These are phyloP conservation scores for Xestia c-nigrum DNA, from an alignment of 2,888 invertebrate species.

Conservation along the genomic window DNA sequence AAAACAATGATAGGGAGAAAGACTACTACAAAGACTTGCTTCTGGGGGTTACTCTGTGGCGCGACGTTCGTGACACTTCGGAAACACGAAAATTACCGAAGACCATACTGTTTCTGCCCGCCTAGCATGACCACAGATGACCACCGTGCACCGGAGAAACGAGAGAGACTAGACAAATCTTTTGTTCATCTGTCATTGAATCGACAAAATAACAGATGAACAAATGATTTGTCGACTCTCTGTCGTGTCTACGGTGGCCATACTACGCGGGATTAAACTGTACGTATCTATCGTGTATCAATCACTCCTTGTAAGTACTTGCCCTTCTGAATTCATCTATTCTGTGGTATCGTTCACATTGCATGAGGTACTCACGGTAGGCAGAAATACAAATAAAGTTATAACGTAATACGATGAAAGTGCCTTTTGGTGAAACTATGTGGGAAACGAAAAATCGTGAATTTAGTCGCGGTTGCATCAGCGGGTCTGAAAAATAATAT, in stretches of 20 bases:
- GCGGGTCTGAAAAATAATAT: not conserved
- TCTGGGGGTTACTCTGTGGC: not conserved
- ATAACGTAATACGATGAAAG: not conserved
- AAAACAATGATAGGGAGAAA: not conserved
- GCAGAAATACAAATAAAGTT: conserved; percentile 14
- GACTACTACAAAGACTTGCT: not conserved
- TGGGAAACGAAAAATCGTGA: not conserved
- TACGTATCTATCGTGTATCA: not conserved
- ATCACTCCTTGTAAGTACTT: rapidly evolving
- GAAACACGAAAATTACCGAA: not conserved
- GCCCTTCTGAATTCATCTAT: not conserved
- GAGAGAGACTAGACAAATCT: no score
- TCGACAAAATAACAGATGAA: no score
- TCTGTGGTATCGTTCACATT: not conserved
- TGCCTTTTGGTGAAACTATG: not conserved
- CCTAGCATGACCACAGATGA: no score
- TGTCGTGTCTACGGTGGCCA: no score
- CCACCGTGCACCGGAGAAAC: no score
- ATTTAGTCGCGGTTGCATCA: not conserved
- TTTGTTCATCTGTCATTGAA: no score
- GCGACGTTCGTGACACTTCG: not conserved
- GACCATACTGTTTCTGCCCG: not conserved
- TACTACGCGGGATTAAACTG: no score
- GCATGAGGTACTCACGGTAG: not conserved
- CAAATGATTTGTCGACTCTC: no score